phyloP scores from a whole-genome alignment of 2,888 invertebrate species.

The Selenia dentaria region DNA sequence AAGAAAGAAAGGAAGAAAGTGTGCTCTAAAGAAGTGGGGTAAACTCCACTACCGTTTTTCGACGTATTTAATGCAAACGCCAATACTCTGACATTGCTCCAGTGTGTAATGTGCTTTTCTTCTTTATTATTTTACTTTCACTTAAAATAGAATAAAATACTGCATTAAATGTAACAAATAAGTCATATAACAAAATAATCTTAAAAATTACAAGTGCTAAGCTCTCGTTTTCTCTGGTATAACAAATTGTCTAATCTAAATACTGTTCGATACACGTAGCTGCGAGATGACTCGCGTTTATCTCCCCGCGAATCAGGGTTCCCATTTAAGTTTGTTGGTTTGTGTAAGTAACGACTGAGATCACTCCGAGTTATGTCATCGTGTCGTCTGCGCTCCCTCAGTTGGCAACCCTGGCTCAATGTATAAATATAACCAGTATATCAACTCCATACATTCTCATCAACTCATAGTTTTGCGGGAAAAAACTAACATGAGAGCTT shows the following conservation, averaged over 20 bases:
- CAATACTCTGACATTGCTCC: too few species aligned
- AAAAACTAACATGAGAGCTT: too few species aligned
- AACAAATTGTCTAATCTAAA: slow-evolving; percentile 37
- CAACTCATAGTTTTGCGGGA: too few species aligned
- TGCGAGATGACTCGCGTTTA: slow-evolving; percentile 45
- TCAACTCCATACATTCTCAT: background rate
- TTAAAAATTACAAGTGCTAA: slow-evolving; percentile 16
- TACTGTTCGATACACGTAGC: slow-evolving; percentile 37
- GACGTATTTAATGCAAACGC: too few species aligned
- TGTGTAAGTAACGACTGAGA: slow-evolving; percentile 51
- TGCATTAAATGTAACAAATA: slow-evolving; percentile 11
- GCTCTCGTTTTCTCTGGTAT: slow-evolving; percentile 22
- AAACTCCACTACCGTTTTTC: too few species aligned
- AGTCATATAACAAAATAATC: slow-evolving; percentile 12
- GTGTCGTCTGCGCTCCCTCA: slow-evolving; percentile 36
- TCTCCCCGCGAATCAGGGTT: slow-evolving; percentile 53
- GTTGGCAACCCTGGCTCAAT: slow-evolving; percentile 22
- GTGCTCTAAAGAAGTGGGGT: too few species aligned
- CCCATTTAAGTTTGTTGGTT: slow-evolving; percentile 64
- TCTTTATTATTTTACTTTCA: too few species aligned
- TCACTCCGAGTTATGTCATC: slow-evolving; percentile 47
- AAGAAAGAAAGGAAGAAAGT: too few species aligned
- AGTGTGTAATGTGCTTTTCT: too few species aligned
- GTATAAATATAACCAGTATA: slow-evolving; percentile 15
- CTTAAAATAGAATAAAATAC: too few species aligned